These are phyloP conservation scores for Apotomis capreana DNA, from an alignment of 2,888 invertebrate genomes.

Conservation along the genomic window DNA sequence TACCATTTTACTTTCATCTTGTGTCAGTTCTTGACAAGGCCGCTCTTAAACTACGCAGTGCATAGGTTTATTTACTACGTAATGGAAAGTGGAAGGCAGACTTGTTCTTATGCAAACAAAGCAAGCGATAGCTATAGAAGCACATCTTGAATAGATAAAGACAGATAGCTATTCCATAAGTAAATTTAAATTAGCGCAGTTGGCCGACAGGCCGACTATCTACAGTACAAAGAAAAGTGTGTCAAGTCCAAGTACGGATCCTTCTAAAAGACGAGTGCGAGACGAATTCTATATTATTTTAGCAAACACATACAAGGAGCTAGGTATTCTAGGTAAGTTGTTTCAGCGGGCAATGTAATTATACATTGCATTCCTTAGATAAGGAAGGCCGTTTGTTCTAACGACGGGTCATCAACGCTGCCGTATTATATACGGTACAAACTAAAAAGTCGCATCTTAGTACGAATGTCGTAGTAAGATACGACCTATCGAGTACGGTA, in stretches of 20 bases:
- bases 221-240: slow-evolving; percentile 17
- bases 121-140: neutral
- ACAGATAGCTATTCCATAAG: slow-evolving; percentile 15
- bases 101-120: slow-evolving; percentile 41
- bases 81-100: slow-evolving; percentile 46
- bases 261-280: slow-evolving; percentile 5
- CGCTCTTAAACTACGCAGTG: slow-evolving; percentile 44
- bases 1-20: slow-evolving; percentile 55
- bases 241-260: slow-evolving; percentile 31
- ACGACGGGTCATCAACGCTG: slow-evolving; percentile 65
- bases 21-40: slow-evolving; percentile 45
- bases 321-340: neutral
- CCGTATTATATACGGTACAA: slow-evolving; percentile 35
- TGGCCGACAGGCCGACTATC: slow-evolving; percentile 5
- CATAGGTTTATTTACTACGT: slow-evolving; percentile 45
- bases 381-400: slow-evolving; percentile 58
- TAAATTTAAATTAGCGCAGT: slow-evolving; percentile 25
- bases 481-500: too few species aligned
- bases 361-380: slow-evolving; percentile 70
- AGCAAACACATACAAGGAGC: slow-evolving; percentile 22
- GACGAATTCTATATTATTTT: slow-evolving; percentile 23
- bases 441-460: too few species aligned
- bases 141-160: slow-evolving; percentile 4
- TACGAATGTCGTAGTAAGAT: too few species aligned
- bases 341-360: slow-evolving; percentile 31